Conservation (phyloP, 2,888 invertebrate species). For the Cephus sareptanus region DNA sequence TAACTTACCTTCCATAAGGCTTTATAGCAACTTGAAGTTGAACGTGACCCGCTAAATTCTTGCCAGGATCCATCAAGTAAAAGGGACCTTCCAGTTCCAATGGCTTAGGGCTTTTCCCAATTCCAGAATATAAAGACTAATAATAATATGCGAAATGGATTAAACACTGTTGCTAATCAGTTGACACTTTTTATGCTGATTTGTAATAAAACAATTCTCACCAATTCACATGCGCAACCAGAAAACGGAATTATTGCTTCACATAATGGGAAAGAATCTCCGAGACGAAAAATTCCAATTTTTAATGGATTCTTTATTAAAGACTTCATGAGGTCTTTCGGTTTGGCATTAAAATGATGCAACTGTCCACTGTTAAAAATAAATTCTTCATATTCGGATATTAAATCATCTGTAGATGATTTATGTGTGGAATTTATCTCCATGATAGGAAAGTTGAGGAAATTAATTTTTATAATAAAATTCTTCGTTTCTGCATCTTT, state of each 20-base stretch:
- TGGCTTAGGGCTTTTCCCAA: constrained; percentile 10
- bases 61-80: constrained; percentile 36
- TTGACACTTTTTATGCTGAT: too few species aligned
- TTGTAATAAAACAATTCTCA: constrained; percentile 18
- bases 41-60: constrained; percentile 33
- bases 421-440: constrained; percentile 17
- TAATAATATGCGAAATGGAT: not conserved
- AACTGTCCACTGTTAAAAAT: constrained; percentile 32
- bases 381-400: not conserved
- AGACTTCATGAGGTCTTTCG: constrained; percentile 22
- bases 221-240: constrained; percentile 42
- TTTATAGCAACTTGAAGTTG: constrained; percentile 26
- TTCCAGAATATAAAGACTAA: not conserved
- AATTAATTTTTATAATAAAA: constrained; percentile 25
- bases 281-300: constrained; percentile 33
- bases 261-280: constrained; percentile 40
- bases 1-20: constrained; percentile 33
- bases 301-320: constrained; percentile 29
- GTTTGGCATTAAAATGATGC: constrained; percentile 29
- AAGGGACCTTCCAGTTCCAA: constrained; percentile 36
- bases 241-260: constrained; percentile 25
- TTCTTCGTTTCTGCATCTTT: constrained; percentile 27
- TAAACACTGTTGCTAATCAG: too few species aligned
- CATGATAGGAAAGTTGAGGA: constrained; percentile 32
- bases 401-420: not conserved